Conservation (phyloP, 2,888 invertebrate species). For the Apotomis capreana region DNA sequence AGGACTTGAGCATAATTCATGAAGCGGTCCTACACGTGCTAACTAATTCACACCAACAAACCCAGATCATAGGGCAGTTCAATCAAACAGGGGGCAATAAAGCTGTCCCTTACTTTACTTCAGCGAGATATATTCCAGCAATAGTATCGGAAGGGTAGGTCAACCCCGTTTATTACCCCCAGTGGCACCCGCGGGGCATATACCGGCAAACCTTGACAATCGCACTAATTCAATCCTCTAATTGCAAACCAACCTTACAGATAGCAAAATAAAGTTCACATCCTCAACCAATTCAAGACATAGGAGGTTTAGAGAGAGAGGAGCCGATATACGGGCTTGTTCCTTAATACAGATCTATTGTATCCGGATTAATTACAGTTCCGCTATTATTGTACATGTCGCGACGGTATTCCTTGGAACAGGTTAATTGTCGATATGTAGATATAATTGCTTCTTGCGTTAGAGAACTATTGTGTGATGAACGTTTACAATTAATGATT, state of each 20-base stretch:
- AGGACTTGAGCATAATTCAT: background rate
- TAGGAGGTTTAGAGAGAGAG: slow-evolving; percentile 1
- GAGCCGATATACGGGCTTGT: slow-evolving; percentile 15
- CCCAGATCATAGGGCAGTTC: slow-evolving; percentile 37
- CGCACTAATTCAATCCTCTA: slow-evolving; percentile 1
- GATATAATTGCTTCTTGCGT: slow-evolving; percentile 34
- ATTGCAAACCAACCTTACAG: background rate
- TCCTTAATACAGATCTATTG: slow-evolving; percentile 42
- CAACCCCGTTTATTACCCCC: slow-evolving; percentile 40
- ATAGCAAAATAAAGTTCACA: background rate
- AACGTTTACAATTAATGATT: background rate
- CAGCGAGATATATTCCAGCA: slow-evolving; percentile 39
- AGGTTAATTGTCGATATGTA: slow-evolving; percentile 33
- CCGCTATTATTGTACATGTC: slow-evolving; percentile 38
- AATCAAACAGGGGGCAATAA: slow-evolving; percentile 40
- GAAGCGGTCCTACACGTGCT: slow-evolving; percentile 4
- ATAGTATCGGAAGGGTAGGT: slow-evolving; percentile 40
- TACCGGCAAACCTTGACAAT: slow-evolving; percentile 1
- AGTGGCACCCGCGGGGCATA: slow-evolving; percentile 28
- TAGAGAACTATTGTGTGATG: background rate
- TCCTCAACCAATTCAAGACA: background rate
- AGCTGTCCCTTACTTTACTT: slow-evolving; percentile 39
- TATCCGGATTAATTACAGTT: slow-evolving; percentile 39
- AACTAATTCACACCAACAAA: slow-evolving; percentile 28
- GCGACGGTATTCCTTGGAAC: slow-evolving; percentile 34